Evolutionary conservation across 2,797 vertebrate species (phyloP).

Genomic region (Furcifer pardalis): DNA sequence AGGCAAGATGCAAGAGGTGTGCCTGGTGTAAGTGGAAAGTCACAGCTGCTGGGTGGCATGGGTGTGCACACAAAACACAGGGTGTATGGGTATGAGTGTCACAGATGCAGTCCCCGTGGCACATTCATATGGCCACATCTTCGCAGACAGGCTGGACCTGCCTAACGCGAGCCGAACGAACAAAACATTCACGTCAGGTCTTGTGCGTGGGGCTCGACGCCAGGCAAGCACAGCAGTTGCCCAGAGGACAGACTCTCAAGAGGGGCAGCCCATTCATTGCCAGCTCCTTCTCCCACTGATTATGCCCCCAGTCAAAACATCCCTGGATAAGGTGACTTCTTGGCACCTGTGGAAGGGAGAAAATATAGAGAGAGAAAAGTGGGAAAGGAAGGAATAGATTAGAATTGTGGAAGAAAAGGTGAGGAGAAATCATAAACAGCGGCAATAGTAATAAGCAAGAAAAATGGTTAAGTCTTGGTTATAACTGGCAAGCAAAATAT

Average conservation of each 20-base stretch:
- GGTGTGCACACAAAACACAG: neutral
- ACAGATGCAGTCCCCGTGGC: accelerated
- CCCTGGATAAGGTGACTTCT: neutral
- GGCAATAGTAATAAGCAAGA: conserved; percentile 16
- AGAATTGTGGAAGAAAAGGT: neutral
- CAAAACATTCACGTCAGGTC: conserved; percentile 99
- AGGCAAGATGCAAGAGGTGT: too few relatives aligned
- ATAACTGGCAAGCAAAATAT: neutral
- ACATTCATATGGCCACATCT: neutral
- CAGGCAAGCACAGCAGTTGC: conserved; percentile 71
- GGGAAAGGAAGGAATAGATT: conserved; percentile 28
- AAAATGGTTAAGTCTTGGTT: neutral
- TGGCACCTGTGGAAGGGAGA: conserved; percentile 25
- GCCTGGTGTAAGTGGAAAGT: neutral
- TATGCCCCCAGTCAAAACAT: neutral
- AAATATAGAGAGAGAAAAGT: conserved; percentile 46
- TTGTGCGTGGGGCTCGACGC: conserved; percentile 99
- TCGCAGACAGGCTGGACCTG: conserved; percentile 89
- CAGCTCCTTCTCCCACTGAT: neutral
- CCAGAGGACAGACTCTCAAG: neutral
- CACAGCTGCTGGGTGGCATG: neutral
- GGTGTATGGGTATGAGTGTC: neutral
- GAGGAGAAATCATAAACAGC: neutral
- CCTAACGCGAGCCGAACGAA: conserved; percentile 99
- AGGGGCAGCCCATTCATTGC: neutral